These are phyloP conservation scores for Aradophagus sp. DNA, from an alignment of 1,140 invertebrate species.

Conservation along the genomic window DNA sequence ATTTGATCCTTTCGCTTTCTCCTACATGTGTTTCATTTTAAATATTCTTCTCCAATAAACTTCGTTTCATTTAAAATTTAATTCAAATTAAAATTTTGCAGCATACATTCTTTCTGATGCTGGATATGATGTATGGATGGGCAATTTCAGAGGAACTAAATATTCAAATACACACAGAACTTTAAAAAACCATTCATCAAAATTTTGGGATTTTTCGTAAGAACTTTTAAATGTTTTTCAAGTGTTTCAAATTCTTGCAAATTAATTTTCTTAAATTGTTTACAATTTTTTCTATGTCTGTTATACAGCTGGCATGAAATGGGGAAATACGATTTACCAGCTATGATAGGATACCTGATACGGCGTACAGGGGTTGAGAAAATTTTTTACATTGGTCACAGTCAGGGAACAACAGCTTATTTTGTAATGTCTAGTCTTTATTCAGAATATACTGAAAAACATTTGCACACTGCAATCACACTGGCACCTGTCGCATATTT, in stretches of 20 bases:
- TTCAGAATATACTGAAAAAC: conserved; percentile 77
- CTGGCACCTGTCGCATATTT: conserved; percentile 78
- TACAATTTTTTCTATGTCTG: neutral
- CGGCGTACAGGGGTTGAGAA: conserved; percentile 62
- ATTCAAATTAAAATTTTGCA: too few relatives aligned
- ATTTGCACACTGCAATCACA: conserved; percentile 66
- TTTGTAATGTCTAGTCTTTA: conserved; percentile 78
- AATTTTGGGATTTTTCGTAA: conserved; percentile 78
- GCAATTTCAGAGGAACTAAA: conserved; percentile 80
- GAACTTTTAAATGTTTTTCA: too few relatives aligned
- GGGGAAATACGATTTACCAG: conserved; percentile 44
- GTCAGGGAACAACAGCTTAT: conserved; percentile 78
- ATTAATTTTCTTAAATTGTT: neutral
- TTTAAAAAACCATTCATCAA: conserved; percentile 65
- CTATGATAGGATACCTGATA: conserved; percentile 66
- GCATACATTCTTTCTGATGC: conserved; percentile 81
- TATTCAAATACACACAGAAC: conserved; percentile 76
- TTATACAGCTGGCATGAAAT: conserved; percentile 73
- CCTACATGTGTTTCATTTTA: too few relatives aligned
- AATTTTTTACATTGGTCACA: conserved; percentile 81
- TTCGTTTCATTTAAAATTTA: too few relatives aligned
- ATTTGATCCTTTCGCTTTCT: too few relatives aligned
- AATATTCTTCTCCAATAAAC: too few relatives aligned
- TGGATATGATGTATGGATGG: conserved; percentile 87
- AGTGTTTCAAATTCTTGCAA: neutral